Percentiles rank a stretch among this genome's conserved stretches.
Conservation (phyloP, 1,140 invertebrate genomes). For the Triops cancriformis region DNA sequence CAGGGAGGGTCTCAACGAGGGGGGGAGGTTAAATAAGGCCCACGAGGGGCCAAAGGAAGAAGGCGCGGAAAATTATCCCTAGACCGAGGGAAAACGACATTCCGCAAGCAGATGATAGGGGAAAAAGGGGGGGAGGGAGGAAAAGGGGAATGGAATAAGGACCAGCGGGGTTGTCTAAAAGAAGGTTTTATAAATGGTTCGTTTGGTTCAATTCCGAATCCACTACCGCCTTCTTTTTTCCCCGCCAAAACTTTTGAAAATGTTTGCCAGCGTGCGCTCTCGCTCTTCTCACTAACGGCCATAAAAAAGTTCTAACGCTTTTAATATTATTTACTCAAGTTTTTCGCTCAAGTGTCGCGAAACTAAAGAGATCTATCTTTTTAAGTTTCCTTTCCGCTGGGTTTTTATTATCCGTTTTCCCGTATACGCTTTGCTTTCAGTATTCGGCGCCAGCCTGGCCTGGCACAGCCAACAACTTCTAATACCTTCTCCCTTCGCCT, state of each 20-base stretch:
- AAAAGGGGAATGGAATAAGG: neutral
- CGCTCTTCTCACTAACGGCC: too few relatives aligned
- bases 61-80: slow-evolving; percentile 20
- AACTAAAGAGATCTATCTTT: neutral
- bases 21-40: slow-evolving; percentile 21
- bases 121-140: slow-evolving; percentile 10
- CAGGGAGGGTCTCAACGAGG: neutral
- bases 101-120: slow-evolving; percentile 20
- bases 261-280: too few relatives aligned
- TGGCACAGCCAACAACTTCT: neutral
- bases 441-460: slow-evolving; percentile 7
- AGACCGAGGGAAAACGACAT: slow-evolving; percentile 17
- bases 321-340: neutral
- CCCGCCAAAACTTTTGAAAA: neutral
- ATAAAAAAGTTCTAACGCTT: too few relatives aligned
- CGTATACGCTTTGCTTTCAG: neutral
- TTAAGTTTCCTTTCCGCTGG: neutral
- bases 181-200: neutral
- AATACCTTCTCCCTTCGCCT: neutral
- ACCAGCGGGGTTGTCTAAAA: neutral
- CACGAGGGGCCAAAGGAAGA: neutral
- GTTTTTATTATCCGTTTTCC: neutral
- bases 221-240: neutral
- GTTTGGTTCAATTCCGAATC: neutral
- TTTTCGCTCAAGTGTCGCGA: neutral